Conservation (phyloP, 2,797 vertebrate genomes). For the Cossypha niveicapilla region DNA sequence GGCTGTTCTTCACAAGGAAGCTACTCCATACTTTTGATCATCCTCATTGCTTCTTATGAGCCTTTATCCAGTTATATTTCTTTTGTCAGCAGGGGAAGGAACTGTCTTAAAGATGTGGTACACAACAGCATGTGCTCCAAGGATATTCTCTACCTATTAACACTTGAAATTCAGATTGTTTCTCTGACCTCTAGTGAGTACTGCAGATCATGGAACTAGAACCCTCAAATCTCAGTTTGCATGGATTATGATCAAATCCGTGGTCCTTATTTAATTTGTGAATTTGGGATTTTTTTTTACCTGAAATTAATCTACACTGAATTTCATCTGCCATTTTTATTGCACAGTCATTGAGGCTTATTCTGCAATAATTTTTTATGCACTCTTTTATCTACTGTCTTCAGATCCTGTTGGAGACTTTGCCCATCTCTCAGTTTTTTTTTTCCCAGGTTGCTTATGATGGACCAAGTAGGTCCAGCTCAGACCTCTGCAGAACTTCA, state of each 20-base stretch:
- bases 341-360: background rate
- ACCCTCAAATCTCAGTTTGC: background rate
- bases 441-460: background rate
- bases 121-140: background rate
- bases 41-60: background rate
- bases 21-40: background rate
- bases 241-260: background rate
- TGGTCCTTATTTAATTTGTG: background rate
- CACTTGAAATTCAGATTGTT: background rate
- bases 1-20: background rate
- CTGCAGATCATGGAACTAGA: background rate
- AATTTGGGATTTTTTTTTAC: background rate
- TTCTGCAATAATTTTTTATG: background rate
- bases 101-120: background rate
- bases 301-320: background rate
- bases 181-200: background rate
- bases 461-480: background rate
- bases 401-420: background rate
- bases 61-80: background rate
- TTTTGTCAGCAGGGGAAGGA: background rate
- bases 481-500: background rate
- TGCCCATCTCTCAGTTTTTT: background rate
- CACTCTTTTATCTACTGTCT: background rate
- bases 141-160: background rate
- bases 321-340: background rate